Conservation (phyloP, 2,797 vertebrate genomes). For the Acipenser transmontanus region DNA sequence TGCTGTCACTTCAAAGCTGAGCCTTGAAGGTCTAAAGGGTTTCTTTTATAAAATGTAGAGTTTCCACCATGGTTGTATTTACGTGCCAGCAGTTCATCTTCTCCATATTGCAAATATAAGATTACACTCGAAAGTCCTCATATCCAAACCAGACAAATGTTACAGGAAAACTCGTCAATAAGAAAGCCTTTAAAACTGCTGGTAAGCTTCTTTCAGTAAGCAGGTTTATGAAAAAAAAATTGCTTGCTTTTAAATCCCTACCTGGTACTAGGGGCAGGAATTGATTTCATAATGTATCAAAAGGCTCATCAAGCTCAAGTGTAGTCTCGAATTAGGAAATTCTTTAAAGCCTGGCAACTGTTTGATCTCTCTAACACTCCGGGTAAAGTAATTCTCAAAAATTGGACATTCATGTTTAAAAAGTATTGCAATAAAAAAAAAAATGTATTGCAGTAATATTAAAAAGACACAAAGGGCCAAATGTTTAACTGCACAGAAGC, state of each 20-base stretch:
- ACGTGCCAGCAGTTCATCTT: background rate
- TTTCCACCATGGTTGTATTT: background rate
- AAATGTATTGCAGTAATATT: too few species aligned
- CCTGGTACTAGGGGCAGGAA: background rate
- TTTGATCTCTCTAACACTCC: too few species aligned
- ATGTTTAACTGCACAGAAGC: too few species aligned
- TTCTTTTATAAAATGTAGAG: background rate
- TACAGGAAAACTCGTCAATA: background rate
- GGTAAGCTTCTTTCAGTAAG: conserved; percentile 4
- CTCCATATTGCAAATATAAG: background rate
- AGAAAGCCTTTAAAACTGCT: conserved; percentile 1
- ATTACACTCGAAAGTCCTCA: background rate
- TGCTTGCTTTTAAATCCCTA: background rate
- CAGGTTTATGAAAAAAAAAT: background rate
- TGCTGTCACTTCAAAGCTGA: too few species aligned
- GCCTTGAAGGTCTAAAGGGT: too few species aligned
- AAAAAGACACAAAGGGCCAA: too few species aligned
- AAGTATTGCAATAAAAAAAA: too few species aligned
- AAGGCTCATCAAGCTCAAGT: background rate
- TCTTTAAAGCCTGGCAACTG: too few species aligned
- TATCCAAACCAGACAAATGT: conserved; percentile 1
- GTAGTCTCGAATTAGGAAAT: background rate
- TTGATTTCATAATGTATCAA: background rate
- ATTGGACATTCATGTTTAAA: too few species aligned
- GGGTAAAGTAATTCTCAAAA: too few species aligned